Conservation (phyloP, 1,140 invertebrate species). For the Globodera ellingtonae region DNA sequence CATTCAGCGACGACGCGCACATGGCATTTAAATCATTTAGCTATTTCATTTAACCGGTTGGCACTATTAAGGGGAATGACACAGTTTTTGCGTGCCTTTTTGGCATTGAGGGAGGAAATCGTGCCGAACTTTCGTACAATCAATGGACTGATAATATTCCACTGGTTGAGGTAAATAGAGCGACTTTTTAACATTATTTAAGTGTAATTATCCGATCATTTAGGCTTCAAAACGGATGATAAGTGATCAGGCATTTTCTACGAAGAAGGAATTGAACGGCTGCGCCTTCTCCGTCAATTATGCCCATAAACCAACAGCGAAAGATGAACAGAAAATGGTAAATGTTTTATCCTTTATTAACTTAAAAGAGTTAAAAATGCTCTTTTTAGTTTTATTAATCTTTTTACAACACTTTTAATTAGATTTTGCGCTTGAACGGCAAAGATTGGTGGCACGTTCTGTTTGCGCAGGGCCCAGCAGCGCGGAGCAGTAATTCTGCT, state of each 20-base stretch:
- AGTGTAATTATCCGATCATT: background rate
- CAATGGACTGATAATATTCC: conserved; percentile 24
- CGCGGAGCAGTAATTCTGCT: conserved; percentile 2
- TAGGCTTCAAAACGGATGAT: conserved; percentile 21
- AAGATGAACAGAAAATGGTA: conserved; percentile 26
- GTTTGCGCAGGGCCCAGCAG: conserved; percentile 19
- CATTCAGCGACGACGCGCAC: conserved; percentile 23
- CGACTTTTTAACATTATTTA: background rate
- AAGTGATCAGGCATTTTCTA: background rate
- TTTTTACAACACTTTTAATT: no score
- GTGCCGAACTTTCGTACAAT: conserved; percentile 25
- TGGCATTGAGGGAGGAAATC: conserved; percentile 8
- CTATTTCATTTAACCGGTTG: background rate
- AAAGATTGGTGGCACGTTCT: conserved; percentile 28
- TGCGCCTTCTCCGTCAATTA: conserved; percentile 24
- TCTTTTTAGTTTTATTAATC: background rate
- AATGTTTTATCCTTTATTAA: background rate
- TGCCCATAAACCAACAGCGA: conserved; percentile 4
- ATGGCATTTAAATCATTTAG: conserved; percentile 7
- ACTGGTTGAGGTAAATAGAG: conserved; percentile 4
- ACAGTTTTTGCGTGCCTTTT: conserved; percentile 19
- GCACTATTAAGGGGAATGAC: conserved; percentile 16
- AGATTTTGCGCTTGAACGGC: conserved; percentile 20
- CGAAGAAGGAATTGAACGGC: background rate
- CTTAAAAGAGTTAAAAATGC: background rate